Evolutionary conservation across 2,888 invertebrate species (phyloP).

Genomic region (Cybosia mesomella): DNA sequence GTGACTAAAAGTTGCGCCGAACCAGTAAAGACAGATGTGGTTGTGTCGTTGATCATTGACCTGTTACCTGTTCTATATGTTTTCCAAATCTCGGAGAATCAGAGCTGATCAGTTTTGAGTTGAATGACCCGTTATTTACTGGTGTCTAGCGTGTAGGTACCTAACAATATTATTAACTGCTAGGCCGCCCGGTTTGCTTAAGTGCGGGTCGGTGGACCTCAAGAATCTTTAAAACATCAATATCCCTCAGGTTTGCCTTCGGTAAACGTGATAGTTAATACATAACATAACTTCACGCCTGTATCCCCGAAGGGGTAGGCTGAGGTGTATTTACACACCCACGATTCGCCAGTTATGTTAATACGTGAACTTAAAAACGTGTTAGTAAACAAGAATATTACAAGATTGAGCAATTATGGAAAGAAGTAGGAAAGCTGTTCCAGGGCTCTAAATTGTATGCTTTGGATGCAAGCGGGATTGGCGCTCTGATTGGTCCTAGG

Average conservation of each 20-base stretch:
- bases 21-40: slow-evolving; percentile 42
- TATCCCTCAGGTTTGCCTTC: not conserved
- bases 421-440: no score
- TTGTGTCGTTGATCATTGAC: slow-evolving; percentile 32
- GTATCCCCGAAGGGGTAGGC: no score
- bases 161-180: not conserved
- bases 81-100: slow-evolving; percentile 21
- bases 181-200: not conserved
- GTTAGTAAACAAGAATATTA: no score
- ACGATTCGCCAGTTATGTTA: no score
- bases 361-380: no score
- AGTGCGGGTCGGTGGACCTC: not conserved
- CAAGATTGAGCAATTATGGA: no score
- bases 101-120: not conserved
- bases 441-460: no score
- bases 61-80: slow-evolving; percentile 33
- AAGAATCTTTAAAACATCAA: not conserved
- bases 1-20: slow-evolving; percentile 29
- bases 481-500: no score
- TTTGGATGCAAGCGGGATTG: no score
- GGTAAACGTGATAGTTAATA: not conserved
- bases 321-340: no score
- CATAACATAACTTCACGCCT: no score
- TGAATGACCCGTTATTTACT: not conserved
- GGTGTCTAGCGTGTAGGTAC: not conserved